Base-by-base conservation (phyloP, 2,888 invertebrate species). In the Chymomyza caudatula region DNA sequence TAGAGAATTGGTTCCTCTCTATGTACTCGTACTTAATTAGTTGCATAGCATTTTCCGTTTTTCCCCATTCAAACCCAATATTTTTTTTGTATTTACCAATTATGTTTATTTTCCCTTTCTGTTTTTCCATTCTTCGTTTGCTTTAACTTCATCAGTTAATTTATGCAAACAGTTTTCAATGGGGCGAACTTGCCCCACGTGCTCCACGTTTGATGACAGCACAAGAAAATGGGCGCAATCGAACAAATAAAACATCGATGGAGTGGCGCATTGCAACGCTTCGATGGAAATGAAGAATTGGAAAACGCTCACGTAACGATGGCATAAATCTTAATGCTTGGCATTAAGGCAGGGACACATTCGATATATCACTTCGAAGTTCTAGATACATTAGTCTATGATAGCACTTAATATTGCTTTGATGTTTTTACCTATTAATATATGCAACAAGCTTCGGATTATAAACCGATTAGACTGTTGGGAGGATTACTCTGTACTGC, bases 161-260 rank as follows among this genome's bases (percentile, higher is more conserved):
- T 81, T 81, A 81, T 81, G 80, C 80, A 81, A 81, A 78, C 74
- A 73, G 59, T 73, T 83, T 69, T 80, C 80, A 80, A 69, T 81
- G 80, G 66, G 74, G 58, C 80, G 70, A 60, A 59, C 29, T 37
- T 37, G 29, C 29, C 11, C 29, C 29, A 37, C 29, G 29, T 37
- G 29, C 29, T 37, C 1, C 8, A 47, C n/a, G 47, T 47, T 47
- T 3, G 47, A 19, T 19, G 47, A 17, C 47, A 2, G 17, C 17
- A 8, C 57, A 57, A 25, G 22, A 4, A 42, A 60, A 22, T 51
- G 51, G 51, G 51, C 19, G 20, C 53, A 53, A 15, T 15, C 53
- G 11, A 53, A 20, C 22, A 53, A 53, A 53, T 23, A 13, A 53
- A 13, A 53, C 25, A 25, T 2, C 15, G 53, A 23, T 4, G 13